Evolutionary conservation across 1,140 invertebrate genomes (phyloP), one percentile per base, ranked within the genome.

Genomic region (Tyrophagus putrescentiae): DNA sequence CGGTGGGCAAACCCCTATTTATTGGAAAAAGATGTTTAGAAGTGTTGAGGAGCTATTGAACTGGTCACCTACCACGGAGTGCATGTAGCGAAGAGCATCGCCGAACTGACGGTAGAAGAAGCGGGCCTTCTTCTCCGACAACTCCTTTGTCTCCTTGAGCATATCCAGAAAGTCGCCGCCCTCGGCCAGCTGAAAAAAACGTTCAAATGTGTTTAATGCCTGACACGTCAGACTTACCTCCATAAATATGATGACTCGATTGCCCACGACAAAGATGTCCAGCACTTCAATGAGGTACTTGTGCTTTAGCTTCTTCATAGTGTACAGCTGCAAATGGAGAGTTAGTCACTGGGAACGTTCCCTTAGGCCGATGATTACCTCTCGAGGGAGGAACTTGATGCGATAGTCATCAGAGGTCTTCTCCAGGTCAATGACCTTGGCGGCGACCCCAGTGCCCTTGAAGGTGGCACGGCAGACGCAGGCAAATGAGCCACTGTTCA

Each of bases 1-100:
- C 88, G 78, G 72, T 93, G 88, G 4, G 84, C 82, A 25, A 93
- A 80, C 18, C 87, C 87, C 28, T n/a, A n/a, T n/a, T n/a, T n/a
- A n/a, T n/a, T n/a, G n/a, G n/a, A n/a, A n/a, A n/a, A n/a, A n/a
- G n/a, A n/a, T n/a, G n/a, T n/a, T n/a, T n/a, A n/a, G n/a, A n/a
- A n/a, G n/a, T n/a, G n/a, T n/a, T n/a, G n/a, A n/a, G n/a, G n/a
- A n/a, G n/a, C n/a, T n/a, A n/a, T n/a, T n/a, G n/a, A n/a, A n/a
- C n/a, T n/a, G n/a, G n/a, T n/a, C n/a, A n/a, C n/a, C n/a, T n/a
- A n/a, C n/a, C n/a, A 50, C 11, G n/a, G 27, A 18, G 28, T 58
- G 45, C 11, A 57, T 25, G 32, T 61, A 61, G 16, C 34, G 23
- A 11, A 62, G 27, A 1, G 52, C 60, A 13, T 62, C 54, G n/a